Percentiles rank a stretch among this genome's conserved stretches.
Conservation (phyloP, 1,140 invertebrate species). For the Rhagoletis zephyria region DNA sequence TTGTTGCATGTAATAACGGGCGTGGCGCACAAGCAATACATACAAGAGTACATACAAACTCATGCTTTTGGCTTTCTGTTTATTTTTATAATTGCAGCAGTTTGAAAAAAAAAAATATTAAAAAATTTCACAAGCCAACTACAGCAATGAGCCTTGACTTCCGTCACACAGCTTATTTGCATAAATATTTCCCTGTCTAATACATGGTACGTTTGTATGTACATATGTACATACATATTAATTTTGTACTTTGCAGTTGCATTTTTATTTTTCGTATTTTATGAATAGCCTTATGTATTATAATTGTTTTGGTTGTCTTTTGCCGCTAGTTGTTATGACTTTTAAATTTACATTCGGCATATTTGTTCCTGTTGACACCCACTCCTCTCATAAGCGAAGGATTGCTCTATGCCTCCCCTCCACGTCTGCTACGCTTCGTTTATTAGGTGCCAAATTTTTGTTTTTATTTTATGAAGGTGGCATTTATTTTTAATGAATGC, state of each 20-base stretch:
- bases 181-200: background rate
- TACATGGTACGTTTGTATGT: background rate
- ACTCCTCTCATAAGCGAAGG: too few species aligned
- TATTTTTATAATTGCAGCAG: constrained; percentile 33
- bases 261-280: background rate
- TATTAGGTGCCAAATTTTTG: constrained; percentile 27
- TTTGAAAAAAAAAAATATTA: constrained; percentile 12
- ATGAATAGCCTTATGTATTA: too few species aligned
- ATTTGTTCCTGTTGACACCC: background rate
- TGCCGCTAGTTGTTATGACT: background rate
- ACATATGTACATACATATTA: background rate
- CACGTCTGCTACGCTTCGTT: background rate
- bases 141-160: constrained; percentile 47
- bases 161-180: constrained; percentile 34
- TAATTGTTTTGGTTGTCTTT: too few species aligned
- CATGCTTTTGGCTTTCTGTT: background rate
- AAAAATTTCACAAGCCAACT: constrained; percentile 12
- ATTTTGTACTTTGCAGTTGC: constrained; percentile 10
- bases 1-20: background rate
- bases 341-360: background rate
- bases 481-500: constrained; percentile 8
- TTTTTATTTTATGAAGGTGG: constrained; percentile 7
- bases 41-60: background rate
- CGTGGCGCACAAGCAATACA: background rate
- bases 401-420: too few species aligned